phyloP scores from a whole-genome alignment of 2,888 invertebrate species.

The Poecilus cupreus region DNA sequence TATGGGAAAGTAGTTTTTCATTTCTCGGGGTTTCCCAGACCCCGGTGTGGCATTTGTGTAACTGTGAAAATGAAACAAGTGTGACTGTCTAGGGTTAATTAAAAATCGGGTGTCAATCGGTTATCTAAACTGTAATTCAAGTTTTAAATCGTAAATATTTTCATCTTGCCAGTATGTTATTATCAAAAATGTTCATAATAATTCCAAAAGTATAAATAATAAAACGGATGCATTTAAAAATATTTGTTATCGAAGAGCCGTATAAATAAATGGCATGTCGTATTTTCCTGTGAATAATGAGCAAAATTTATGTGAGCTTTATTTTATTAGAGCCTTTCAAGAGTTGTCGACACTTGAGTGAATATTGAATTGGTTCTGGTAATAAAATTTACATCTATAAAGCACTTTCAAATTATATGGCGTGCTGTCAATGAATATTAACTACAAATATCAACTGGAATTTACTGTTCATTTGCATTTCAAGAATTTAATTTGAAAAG shows the following conservation, averaged over 20 bases:
- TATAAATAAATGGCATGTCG: constrained; percentile 14
- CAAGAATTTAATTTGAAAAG: constrained; percentile 4
- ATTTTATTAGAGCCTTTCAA: constrained; percentile 22
- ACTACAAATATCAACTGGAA: not conserved
- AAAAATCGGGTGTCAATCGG: no score
- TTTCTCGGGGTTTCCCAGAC: no score
- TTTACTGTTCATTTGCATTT: constrained; percentile 1
- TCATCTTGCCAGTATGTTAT: no score
- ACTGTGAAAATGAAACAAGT: no score
- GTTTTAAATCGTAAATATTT: no score
- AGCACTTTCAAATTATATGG: constrained; percentile 11
- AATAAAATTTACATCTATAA: constrained; percentile 19
- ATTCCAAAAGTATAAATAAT: no score
- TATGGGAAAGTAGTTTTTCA: no score
- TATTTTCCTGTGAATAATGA: not conserved
- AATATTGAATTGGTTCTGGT: constrained; percentile 17
- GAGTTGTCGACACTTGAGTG: constrained; percentile 35
- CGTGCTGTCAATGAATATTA: constrained; percentile 18
- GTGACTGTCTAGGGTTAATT: no score
- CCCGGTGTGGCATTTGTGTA: no score
- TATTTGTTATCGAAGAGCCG: constrained; percentile 4
- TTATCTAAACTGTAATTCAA: no score
- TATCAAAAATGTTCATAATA: no score
- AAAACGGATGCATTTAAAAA: not conserved
- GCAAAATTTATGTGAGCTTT: constrained; percentile 19